Conservation (phyloP, 2,113 vertebrate species). For the Uria lomvia region DNA sequence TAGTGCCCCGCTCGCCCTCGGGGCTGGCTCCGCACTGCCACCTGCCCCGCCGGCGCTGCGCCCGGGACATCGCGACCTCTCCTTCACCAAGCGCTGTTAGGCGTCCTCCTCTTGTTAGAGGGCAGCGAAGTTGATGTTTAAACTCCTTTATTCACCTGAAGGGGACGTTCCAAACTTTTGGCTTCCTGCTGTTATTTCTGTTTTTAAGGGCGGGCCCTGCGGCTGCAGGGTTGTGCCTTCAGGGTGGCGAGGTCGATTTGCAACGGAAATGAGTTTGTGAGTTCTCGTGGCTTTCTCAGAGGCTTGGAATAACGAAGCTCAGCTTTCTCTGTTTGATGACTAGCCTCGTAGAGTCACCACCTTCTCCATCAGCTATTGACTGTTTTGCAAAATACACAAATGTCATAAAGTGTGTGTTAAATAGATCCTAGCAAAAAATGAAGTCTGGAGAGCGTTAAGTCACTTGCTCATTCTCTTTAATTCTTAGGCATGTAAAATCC, state of each 20-base stretch:
- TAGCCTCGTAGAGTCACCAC: no score
- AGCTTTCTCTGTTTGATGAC: not conserved
- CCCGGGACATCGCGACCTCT: rapidly evolving
- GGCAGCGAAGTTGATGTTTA: rapidly evolving
- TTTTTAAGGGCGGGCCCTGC: rapidly evolving
- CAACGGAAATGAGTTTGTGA: rapidly evolving
- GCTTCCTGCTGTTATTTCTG: not conserved
- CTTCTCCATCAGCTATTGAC: not conserved
- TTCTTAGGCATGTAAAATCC: not conserved
- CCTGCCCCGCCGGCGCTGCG: not conserved
- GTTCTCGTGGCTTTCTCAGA: not conserved
- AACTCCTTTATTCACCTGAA: rapidly evolving
- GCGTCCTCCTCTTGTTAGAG: rapidly evolving
- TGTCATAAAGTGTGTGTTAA: not conserved
- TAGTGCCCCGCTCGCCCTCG: no score
- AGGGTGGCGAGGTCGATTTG: rapidly evolving
- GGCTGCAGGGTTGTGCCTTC: rapidly evolving
- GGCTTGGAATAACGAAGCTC: not conserved
- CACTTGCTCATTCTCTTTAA: not conserved
- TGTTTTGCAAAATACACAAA: not conserved
- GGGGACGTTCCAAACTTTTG: rapidly evolving
- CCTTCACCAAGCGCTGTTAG: rapidly evolving
- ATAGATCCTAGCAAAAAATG: not conserved
- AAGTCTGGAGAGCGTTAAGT: not conserved
- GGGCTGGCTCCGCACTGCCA: not conserved